These are phyloP conservation scores for Holocentrus rufus DNA, from an alignment of 2,797 vertebrate genomes.

Conservation along the genomic window DNA sequence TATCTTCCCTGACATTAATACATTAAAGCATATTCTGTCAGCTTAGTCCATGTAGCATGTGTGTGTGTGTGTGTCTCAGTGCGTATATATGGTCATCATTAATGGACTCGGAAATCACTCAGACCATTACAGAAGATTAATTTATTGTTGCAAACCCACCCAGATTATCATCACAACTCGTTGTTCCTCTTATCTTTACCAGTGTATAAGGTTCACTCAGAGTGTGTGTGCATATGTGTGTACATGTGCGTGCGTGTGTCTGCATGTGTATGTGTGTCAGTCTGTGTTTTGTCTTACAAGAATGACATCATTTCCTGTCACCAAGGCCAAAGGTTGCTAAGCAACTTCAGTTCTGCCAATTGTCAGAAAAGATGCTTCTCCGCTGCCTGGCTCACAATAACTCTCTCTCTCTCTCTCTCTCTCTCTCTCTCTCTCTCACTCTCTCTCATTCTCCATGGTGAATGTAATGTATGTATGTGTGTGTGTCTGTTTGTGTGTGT, in stretches of 20 bases:
- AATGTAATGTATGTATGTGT: constrained; percentile 42
- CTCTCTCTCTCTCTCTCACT: constrained; percentile 12
- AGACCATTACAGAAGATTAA: constrained; percentile 74
- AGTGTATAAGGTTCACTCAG: constrained; percentile 22
- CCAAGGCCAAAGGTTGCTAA: constrained; percentile 84
- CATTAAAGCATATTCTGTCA: constrained; percentile 34
- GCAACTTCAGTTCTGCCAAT: constrained; percentile 78
- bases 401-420: constrained; percentile 29
- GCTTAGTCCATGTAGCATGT: constrained; percentile 39
- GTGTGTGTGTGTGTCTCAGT: constrained; percentile 15
- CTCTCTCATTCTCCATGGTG: constrained; percentile 12
- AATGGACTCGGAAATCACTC: constrained; percentile 69
- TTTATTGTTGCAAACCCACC: constrained; percentile 66
- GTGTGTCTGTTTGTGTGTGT: constrained; percentile 35
- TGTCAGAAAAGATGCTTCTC: constrained; percentile 72
- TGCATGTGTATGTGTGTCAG: constrained; percentile 37
- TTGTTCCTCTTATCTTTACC: constrained; percentile 52
- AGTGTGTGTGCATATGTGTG: background rate
- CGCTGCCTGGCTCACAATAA: constrained; percentile 28
- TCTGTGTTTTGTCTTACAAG: constrained; percentile 53
- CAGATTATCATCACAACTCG: constrained; percentile 67
- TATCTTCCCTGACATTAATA: constrained; percentile 39
- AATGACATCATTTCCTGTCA: constrained; percentile 74
- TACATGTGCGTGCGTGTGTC: constrained; percentile 37
- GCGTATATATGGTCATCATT: constrained; percentile 55